These are phyloP conservation scores for Rattus norvegicus DNA, from an alignment of 2,113 vertebrate species.

Conservation along the genomic window DNA sequence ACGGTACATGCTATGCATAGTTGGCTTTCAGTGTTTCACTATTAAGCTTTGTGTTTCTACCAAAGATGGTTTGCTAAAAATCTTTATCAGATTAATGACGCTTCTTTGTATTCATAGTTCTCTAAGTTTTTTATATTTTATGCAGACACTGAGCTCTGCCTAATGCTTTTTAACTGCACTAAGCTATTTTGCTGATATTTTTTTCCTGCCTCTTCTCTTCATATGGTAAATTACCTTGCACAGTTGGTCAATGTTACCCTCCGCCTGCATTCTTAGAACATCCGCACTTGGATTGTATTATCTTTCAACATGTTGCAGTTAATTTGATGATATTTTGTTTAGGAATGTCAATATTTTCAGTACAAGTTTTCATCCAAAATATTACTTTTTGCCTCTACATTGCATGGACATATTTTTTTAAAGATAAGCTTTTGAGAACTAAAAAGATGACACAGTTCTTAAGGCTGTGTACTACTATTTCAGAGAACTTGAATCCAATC, in stretches of 20 bases:
- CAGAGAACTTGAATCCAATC: background rate
- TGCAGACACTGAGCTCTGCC: background rate
- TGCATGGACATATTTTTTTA: background rate
- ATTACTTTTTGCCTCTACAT: background rate
- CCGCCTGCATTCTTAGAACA: background rate
- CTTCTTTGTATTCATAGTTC: background rate
- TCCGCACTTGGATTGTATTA: background rate
- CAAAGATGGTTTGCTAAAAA: background rate
- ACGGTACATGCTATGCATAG: background rate
- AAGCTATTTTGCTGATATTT: background rate
- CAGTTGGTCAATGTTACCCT: background rate
- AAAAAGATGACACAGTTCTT: background rate
- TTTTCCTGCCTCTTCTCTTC: background rate
- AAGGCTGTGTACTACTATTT: background rate
- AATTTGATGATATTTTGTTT: conserved; percentile 12
- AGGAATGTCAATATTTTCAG: background rate
- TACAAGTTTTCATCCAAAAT: background rate
- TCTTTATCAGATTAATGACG: background rate
- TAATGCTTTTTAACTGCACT: background rate
- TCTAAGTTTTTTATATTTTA: background rate
- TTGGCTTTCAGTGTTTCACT: background rate
- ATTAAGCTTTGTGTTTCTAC: background rate
- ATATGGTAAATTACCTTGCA: background rate
- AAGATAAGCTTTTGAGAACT: background rate
- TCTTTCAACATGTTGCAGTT: background rate